A percentile compares a stretch with the other conserved stretches of the same genome.
phyloP scores from a whole-genome alignment of 2,888 invertebrate species.

The Noctua comes region DNA sequence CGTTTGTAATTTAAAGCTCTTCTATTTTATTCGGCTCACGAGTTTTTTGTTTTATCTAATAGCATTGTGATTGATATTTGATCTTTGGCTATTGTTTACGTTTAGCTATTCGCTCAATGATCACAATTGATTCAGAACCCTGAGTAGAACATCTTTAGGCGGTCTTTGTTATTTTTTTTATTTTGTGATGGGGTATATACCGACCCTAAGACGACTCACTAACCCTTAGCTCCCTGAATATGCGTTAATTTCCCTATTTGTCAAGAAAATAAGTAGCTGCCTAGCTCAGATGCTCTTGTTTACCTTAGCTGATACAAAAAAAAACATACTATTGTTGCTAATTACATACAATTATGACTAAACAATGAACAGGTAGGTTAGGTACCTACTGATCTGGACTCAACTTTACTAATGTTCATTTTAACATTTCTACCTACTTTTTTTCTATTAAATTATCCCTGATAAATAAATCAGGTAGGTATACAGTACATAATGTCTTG shows the following conservation, averaged over 20 bases:
- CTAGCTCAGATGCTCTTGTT: neutral
- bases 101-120: neutral
- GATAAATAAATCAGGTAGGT: neutral
- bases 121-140: conserved; percentile 9
- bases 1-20: neutral
- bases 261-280: neutral
- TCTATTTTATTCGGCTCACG: neutral
- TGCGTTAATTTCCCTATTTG: neutral
- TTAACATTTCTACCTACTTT: neutral
- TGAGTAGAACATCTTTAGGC: neutral
- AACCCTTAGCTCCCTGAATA: neutral
- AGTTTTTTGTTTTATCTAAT: conserved; percentile 15
- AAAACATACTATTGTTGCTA: neutral
- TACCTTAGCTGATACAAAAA: neutral
- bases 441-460: no score
- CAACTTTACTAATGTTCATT: neutral
- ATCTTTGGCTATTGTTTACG: conserved; percentile 23
- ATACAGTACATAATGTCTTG: neutral
- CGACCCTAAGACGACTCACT: neutral
- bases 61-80: conserved; percentile 25
- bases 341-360: neutral
- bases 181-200: neutral
- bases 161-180: neutral
- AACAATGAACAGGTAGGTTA: neutral
- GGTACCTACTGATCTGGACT: neutral